Base-by-base conservation (phyloP, 2,888 invertebrate species). In the Drosophila mayaguana region DNA sequence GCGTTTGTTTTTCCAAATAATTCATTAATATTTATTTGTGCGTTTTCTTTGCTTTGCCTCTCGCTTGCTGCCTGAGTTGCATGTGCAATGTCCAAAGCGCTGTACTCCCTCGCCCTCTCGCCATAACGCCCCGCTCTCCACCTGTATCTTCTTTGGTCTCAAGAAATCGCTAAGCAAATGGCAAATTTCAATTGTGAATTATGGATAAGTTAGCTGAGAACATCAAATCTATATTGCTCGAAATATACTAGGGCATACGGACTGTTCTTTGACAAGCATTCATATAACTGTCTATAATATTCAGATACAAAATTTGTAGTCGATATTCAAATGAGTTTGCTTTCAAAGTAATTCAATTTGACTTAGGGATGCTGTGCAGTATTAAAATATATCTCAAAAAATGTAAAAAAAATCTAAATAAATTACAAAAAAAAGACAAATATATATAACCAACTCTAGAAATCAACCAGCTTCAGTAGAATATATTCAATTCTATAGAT, bases 21-120 rank as follows among this genome's bases (percentile, higher is more conserved):
- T 92, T 92, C 92, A 91, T 91, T 92, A 92, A 91, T 92, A 91
- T 91, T 91, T 91, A 59, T 92, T 91, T 92, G 59, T 73, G 50
- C 70, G 34, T 54, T 67, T 69, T 65, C 55, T 65, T 81, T 62
- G 63, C 36, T 69, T 36, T 69, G 16, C 59, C 36, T 45, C 9
- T 51, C 88, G 86, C 77, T 71, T 75, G 63, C 67, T 72, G 81
- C 78, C 87, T 83, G 90, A 54, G 80, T 65, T 82, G 83, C 83
- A 83, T 85, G 80, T 76, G 76, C 72, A 83, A 89, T 88, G 80
- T 43, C 60, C 25, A 42, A 11, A 12, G 6, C 34, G 25, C 20
- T 20, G 32, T 8, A 3, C 54, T 6, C 38, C 11, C 22, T 16
- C 36, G 6, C 18, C 5, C 32, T 32, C 50, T 5, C 32, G 8